Evolutionary conservation across 2,888 invertebrate genomes (phyloP).

Genomic region (Drosophila neonasuta): DNA sequence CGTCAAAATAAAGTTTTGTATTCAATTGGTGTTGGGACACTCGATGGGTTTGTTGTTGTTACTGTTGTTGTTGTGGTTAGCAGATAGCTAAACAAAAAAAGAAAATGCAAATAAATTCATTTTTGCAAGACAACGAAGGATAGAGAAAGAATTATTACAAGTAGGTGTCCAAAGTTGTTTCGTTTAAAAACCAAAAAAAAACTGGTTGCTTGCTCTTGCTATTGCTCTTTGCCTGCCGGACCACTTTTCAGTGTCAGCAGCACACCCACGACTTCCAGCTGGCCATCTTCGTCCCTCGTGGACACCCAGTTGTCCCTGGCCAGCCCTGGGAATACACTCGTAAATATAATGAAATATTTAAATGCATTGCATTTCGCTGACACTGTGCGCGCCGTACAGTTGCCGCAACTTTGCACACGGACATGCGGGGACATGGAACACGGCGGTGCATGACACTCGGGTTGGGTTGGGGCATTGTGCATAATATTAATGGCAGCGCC

Average conservation of each 20-base stretch:
- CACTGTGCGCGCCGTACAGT: conserved; percentile 17
- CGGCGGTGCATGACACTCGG: background rate
- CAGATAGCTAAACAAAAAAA: conserved; percentile 1
- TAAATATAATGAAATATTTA: conserved; percentile 53
- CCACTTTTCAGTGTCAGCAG: conserved; percentile 66
- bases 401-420: conserved; percentile 16
- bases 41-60: conserved; percentile 10
- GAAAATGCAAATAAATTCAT: conserved; percentile 44
- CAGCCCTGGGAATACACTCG: conserved; percentile 30
- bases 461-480: conserved; percentile 7
- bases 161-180: conserved; percentile 48
- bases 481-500: conserved; percentile 50
- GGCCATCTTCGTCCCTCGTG: conserved; percentile 9
- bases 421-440: conserved; percentile 4
- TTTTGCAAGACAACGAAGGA: conserved; percentile 21
- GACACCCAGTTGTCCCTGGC: conserved; percentile 38
- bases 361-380: conserved; percentile 55
- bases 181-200: conserved; percentile 29
- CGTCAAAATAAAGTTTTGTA: conserved; percentile 55
- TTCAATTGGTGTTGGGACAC: conserved; percentile 36
- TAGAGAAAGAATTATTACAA: conserved; percentile 31
- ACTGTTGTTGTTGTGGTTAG: conserved; percentile 10
- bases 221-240: conserved; percentile 29
- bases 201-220: conserved; percentile 36
- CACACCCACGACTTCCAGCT: conserved; percentile 56